Evolutionary conservation across 2,888 invertebrate genomes (phyloP).

Genomic region (Sisyra nigra): DNA sequence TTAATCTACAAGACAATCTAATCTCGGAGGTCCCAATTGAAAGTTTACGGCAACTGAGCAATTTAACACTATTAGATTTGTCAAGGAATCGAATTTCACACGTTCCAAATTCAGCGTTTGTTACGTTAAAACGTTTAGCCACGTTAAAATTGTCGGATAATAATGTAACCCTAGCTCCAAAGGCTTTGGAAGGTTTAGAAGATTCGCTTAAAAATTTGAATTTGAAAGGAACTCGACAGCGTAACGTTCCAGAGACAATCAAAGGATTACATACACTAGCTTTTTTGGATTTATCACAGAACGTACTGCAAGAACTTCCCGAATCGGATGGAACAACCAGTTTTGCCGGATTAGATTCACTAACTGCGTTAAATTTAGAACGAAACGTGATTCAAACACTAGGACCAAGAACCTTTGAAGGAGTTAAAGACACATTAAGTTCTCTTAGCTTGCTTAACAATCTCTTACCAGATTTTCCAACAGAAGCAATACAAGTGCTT

Average conservation of each 20-base stretch:
- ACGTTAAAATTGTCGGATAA: constrained; percentile 80
- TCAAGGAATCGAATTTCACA: constrained; percentile 62
- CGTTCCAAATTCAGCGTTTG: constrained; percentile 62
- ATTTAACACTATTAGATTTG: constrained; percentile 64
- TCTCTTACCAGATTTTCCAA: constrained; percentile 73
- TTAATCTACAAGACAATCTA: constrained; percentile 74
- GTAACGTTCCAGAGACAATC: constrained; percentile 62
- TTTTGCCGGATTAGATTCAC: constrained; percentile 61
- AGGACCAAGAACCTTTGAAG: constrained; percentile 58
- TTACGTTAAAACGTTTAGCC: constrained; percentile 51
- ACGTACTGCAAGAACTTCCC: constrained; percentile 67
- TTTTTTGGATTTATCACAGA: constrained; percentile 79
- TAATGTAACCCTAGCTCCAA: constrained; percentile 54
- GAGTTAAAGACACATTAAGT: constrained; percentile 66
- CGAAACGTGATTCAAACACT: constrained; percentile 70
- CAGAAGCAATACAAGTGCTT: constrained; percentile 58
- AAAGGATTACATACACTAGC: constrained; percentile 62
- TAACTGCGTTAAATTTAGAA: constrained; percentile 79
- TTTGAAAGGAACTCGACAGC: constrained; percentile 72
- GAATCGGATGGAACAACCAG: constrained; percentile 47
- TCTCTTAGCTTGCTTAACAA: constrained; percentile 82
- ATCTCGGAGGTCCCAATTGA: constrained; percentile 61
- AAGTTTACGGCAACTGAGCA: constrained; percentile 48
- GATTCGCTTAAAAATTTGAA: constrained; percentile 73
- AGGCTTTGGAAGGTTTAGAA: constrained; percentile 66